Base-by-base conservation (phyloP, 1,140 invertebrate genomes). In the Temnothorax nylanderi region DNA sequence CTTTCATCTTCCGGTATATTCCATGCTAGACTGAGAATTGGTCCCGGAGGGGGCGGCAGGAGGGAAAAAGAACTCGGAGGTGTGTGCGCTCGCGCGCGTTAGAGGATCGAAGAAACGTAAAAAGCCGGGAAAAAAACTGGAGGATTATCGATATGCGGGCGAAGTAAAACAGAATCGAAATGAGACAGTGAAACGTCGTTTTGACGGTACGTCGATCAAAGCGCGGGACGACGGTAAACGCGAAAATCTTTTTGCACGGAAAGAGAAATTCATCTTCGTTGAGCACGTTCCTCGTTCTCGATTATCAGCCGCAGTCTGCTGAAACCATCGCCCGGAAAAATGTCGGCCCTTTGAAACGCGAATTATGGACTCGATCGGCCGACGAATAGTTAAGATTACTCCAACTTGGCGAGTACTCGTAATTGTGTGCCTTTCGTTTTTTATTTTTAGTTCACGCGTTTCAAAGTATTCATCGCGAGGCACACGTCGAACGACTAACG, bases 161-260 rank as follows among this genome's bases (percentile, higher is more conserved):
- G 90, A 87, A 88, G 87, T 92, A 91, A 92, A 92, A 91, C 91
- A 91, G 91, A 91, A 91, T 91, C 85, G 89, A 90, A 92, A 92
- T 92, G 90, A 92, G 91, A 91, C 88, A 88, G 84, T 74, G 37
- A 75, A 84, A 64, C 72, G 44, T 49, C 56, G 86, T 90, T 91
- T 92, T 91, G 91, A 91, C 69, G 87, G 85, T 84, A 56, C 76
- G 85, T 60, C 89, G 90, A 90, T 92, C 91, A 92, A 92, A 92
- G 91, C 84, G 49, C 49, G 71, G 34, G 49, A 64, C 32, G 72
- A 71, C 37, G 77, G 62, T 69, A 85, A 81, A 65, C 56, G 54
- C n/a, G 85, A 62, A 32, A 90, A 90, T 90, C 72, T 72, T 51
- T 89, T 86, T 80, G 51, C 34, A 41, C 54, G 54, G 16, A n/a